Evolutionary conservation across 2,888 invertebrate species (phyloP), one percentile per base, ranked within the genome.

Genomic region (Drosophila robusta): DNA sequence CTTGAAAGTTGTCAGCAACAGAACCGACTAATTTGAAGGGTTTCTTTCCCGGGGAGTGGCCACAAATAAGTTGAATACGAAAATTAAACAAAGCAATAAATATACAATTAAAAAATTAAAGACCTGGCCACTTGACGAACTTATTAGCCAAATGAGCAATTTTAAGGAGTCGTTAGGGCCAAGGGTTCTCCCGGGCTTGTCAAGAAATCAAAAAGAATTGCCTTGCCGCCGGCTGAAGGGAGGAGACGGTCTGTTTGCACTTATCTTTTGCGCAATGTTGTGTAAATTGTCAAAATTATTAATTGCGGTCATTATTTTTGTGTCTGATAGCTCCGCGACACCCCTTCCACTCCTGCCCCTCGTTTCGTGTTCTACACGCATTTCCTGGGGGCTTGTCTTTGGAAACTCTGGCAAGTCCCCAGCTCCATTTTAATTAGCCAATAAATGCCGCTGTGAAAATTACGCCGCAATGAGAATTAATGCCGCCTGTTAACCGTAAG

Each of bases 281-380:
- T 87, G 88, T 79, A 80, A 90, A 90, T 88, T 86, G 84, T 89
- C 90, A 80, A 83, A 88, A 87, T 89, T 90, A 90, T 90, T 90
- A 90, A 90, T 82, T 87, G 89, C 72, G 74, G 66, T 66, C 83
- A 86, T 88, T 80, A 78, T 64, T 69, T 49, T 52, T 46, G 41
- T 47, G 34, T 47, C 41, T 34, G 16, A 12, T 38, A 16, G 16
- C 24, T n/a, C 4, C 36, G 18, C 9, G 3, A 39, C 24, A 24
- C 16, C 9, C 12, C 24, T 1, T 4, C 12, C 26, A 12, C 18
- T 4, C 3, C 34, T 18, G 2, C 41, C 39, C n/a, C 51, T 57
- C 34, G 11, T 7, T 52, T 39, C 62, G 50, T 60, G 58, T 65
- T 41, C 47, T 34, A 60, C 68, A 68, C 50, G 57, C 54, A 51